These are phyloP conservation scores for Hafferia zeledoni DNA, from an alignment of 2,797 vertebrate species.

Conservation along the genomic window DNA sequence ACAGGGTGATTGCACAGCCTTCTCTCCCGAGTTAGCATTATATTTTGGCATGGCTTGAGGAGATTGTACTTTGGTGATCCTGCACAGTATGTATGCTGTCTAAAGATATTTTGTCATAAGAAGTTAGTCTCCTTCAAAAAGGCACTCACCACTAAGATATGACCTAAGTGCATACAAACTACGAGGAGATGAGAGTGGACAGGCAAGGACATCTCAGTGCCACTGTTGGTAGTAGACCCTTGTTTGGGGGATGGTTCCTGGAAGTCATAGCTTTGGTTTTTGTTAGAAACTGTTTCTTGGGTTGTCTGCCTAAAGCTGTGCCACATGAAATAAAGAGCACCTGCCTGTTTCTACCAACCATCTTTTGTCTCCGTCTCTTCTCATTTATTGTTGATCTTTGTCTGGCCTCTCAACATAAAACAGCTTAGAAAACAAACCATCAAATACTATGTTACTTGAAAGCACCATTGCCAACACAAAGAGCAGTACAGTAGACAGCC, in stretches of 20 bases:
- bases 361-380: conserved; percentile 34
- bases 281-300: conserved; percentile 65
- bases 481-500: not conserved
- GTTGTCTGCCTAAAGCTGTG: conserved; percentile 73
- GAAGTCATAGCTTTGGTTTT: conserved; percentile 45
- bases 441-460: not conserved
- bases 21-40: conserved; percentile 32
- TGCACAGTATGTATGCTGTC: conserved; percentile 27
- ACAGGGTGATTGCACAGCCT: not conserved
- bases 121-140: conserved; percentile 37
- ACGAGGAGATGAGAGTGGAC: conserved; percentile 41
- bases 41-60: conserved; percentile 69
- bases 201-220: conserved; percentile 37
- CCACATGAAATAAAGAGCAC: conserved; percentile 73
- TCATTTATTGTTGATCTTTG: conserved; percentile 40
- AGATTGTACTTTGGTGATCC: conserved; percentile 37
- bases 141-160: not conserved
- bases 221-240: conserved; percentile 33
- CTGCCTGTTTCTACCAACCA: conserved; percentile 70
- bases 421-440: not conserved
- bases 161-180: not conserved
- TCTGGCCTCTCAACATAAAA: not conserved
- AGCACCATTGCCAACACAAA: not conserved
- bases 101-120: conserved; percentile 8
- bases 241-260: conserved; percentile 33